Base-by-base conservation (phyloP, 2,797 vertebrate species). In the Hypotaenidia philippensis region DNA sequence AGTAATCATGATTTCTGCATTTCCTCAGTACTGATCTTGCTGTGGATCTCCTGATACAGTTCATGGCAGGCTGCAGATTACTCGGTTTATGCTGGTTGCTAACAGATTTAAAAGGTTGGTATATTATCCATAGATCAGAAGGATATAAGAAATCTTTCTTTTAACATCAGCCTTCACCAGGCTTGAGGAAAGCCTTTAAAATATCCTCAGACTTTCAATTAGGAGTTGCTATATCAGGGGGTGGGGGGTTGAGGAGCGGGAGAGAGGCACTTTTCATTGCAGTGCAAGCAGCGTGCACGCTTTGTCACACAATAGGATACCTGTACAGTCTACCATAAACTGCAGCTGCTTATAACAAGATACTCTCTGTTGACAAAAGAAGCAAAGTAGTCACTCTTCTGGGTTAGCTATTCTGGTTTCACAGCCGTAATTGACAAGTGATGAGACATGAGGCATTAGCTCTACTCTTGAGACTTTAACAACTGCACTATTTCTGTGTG, bases 141-240 rank as follows among this genome's bases (percentile, higher is more conserved):
- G 10, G 18, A 34, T 49, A 9, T 40, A 75, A 85, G 21, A 59
- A 55, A 75, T 50, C 11, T 32, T 71, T 70, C 36, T 49, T 78
- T 71, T 65, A 90, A 78, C 34, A 64, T 74, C 44, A 83, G 34
- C 25, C 27, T 80, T 84, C 79, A 3, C 45, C 1, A 23, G 56
- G 15, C 26, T 79, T 59, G 64, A 87, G 49, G 40, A 74, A 87
- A 89, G 8, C 38, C 31, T 80, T 76, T 47, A 52, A 95, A 84
- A 59, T 36, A 59, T 20, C 17, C 53, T 55, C 21, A 50, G 19
- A 76, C 32, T 74, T 74, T 85, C 29, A 77, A 25, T 22, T 6
- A 68, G 38, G 3, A 17, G 9, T n/a, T 59, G 52, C n/a, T 69
- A 19, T 26, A 41, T 20, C 1, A 0, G 14, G 6, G 13, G 8